phyloP scores from a whole-genome alignment of 2,888 invertebrate species.

The Caenorhabditis sulstoni region DNA sequence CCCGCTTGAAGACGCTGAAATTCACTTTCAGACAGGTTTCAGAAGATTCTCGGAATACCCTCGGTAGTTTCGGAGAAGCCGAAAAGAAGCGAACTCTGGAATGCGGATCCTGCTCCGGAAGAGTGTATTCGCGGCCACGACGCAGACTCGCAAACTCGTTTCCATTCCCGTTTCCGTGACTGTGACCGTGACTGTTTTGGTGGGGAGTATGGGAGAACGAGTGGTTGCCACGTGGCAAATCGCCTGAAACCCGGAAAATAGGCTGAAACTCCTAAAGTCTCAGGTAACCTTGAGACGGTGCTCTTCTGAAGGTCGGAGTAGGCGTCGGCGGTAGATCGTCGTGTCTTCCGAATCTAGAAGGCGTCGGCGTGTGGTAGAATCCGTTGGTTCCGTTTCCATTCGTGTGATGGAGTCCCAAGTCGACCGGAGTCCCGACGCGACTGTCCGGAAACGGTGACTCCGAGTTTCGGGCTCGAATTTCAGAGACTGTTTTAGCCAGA shows the following conservation, averaged over 20 bases:
- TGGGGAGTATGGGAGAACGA: slow-evolving; percentile 6
- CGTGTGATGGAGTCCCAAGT: slow-evolving; percentile 53
- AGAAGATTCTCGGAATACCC: slow-evolving; percentile 30
- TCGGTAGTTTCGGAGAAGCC: slow-evolving; percentile 64
- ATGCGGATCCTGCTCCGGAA: slow-evolving; percentile 51
- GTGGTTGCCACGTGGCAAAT: slow-evolving; percentile 27
- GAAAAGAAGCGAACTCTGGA: slow-evolving; percentile 63
- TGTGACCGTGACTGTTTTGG: background rate
- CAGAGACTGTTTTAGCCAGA: slow-evolving; percentile 65
- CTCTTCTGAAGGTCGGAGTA: slow-evolving; percentile 46
- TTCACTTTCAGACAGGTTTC: background rate
- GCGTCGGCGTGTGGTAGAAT: slow-evolving; percentile 18
- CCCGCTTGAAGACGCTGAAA: slow-evolving; percentile 55
- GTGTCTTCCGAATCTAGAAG: slow-evolving; percentile 27
- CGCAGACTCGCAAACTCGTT: slow-evolving; percentile 65
- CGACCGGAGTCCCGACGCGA: slow-evolving; percentile 66
- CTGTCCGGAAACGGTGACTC: slow-evolving; percentile 64
- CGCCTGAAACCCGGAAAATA: slow-evolving; percentile 27
- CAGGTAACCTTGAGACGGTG: slow-evolving; percentile 45
- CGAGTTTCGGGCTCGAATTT: slow-evolving; percentile 65
- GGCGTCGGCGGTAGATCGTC: slow-evolving; percentile 59
- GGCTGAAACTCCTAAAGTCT: background rate
- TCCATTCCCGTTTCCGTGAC: background rate
- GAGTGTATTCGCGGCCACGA: slow-evolving; percentile 63
- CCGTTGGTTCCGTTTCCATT: slow-evolving; percentile 25